Evolutionary conservation across 2,797 vertebrate species (phyloP).

Genomic region (Tinamus major): DNA sequence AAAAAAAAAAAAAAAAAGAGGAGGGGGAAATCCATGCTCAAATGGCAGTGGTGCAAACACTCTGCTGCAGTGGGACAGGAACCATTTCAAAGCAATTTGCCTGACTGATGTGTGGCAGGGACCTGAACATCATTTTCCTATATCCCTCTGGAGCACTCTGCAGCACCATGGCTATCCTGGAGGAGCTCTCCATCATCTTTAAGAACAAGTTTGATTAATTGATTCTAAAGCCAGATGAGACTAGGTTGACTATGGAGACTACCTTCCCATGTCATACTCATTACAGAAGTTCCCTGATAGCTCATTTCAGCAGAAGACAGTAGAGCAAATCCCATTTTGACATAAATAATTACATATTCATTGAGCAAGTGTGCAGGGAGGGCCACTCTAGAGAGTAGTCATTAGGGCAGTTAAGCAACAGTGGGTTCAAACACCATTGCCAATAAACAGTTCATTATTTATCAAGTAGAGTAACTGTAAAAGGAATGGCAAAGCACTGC

Average conservation of each 20-base stretch:
- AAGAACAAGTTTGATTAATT: conserved; percentile 38
- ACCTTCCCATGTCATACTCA: background rate
- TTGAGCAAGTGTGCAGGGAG: background rate
- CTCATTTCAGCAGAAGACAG: conserved; percentile 1
- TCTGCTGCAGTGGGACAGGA: background rate
- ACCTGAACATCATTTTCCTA: background rate
- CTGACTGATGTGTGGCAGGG: background rate
- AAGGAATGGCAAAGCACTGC: background rate
- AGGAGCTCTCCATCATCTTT: background rate
- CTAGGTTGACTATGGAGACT: conserved; percentile 8
- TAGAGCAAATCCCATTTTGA: background rate
- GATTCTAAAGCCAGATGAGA: background rate
- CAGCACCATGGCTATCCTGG: background rate
- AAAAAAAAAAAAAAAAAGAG: no score
- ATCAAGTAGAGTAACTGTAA: background rate
- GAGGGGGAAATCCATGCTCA: background rate
- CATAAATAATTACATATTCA: conserved; percentile 1
- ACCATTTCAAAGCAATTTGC: background rate
- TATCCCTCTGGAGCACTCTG: background rate
- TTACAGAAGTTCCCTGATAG: background rate
- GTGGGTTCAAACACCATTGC: background rate
- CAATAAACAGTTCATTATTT: background rate
- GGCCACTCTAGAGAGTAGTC: background rate
- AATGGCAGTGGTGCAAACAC: background rate
- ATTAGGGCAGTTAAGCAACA: background rate